These are phyloP conservation scores for Pogonocherus hispidulus DNA, from an alignment of 2,888 invertebrate species.

Conservation along the genomic window DNA sequence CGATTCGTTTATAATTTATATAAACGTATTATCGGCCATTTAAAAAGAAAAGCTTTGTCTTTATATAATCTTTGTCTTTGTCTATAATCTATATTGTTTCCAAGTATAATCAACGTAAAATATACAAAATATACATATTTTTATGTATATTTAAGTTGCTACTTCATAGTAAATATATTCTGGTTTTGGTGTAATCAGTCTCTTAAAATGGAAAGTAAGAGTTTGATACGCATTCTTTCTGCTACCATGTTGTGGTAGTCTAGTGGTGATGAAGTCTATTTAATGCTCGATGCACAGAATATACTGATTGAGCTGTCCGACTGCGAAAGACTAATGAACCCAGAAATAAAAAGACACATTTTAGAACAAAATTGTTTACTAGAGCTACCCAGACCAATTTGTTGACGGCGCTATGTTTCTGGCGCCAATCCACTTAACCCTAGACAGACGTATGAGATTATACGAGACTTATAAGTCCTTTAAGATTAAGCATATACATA, in stretches of 20 bases:
- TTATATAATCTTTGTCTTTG: too few relatives aligned
- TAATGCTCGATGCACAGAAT: neutral
- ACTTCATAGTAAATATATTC: too few relatives aligned
- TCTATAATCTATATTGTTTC: too few relatives aligned
- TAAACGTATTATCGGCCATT: too few relatives aligned
- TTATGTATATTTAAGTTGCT: too few relatives aligned
- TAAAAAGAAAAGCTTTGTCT: too few relatives aligned
- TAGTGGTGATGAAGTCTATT: too few relatives aligned
- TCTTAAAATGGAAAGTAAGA: too few relatives aligned
- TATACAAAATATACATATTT: too few relatives aligned
- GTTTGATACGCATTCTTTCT: neutral
- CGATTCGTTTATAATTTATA: too few relatives aligned
- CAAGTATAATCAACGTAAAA: too few relatives aligned
- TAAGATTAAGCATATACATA: neutral
- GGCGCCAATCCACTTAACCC: constrained; percentile 14
- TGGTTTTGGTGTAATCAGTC: neutral
- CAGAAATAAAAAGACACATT: constrained; percentile 5
- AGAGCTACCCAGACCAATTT: neutral
- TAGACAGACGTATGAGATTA: constrained; percentile 4
- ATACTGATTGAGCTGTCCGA: neutral
- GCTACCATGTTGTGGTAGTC: too few relatives aligned
- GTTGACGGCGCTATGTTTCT: constrained; percentile 10
- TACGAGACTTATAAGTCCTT: constrained; percentile 2
- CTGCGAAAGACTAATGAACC: constrained; percentile 1
- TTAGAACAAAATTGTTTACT: neutral